Percentiles rank a stretch among this genome's conserved stretches.
These are phyloP conservation scores for Prunella fulvescens DNA, from an alignment of 2,113 vertebrate genomes.

Conservation along the genomic window DNA sequence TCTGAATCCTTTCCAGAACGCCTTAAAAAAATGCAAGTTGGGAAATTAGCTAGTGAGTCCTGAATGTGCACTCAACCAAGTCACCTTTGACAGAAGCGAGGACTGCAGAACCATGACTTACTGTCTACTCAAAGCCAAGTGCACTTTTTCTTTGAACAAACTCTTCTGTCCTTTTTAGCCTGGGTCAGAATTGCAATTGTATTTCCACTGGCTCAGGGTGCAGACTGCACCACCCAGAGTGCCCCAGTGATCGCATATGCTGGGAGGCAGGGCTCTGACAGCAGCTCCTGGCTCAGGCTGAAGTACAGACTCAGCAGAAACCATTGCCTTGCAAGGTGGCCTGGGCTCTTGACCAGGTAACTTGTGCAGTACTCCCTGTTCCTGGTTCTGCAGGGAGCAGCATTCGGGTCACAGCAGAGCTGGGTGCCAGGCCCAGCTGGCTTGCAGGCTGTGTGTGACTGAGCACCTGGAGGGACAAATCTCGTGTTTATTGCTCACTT, in stretches of 20 bases:
- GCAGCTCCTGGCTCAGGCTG: neutral
- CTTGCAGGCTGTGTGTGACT: neutral
- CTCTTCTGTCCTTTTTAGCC: neutral
- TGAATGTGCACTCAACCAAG: neutral
- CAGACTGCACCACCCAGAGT: rapidly evolving
- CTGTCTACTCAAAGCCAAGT: neutral
- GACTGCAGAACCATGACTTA: neutral
- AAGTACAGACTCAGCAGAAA: neutral
- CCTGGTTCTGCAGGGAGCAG: neutral
- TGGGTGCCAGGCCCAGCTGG: neutral
- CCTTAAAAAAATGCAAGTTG: neutral
- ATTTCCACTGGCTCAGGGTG: neutral
- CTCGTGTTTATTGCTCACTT: neutral
- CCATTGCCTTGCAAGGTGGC: neutral
- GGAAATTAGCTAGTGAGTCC: neutral
- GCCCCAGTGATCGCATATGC: neutral
- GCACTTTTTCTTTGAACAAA: neutral
- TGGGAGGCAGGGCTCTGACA: neutral
- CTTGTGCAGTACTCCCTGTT: neutral
- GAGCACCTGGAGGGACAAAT: neutral
- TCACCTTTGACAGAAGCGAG: neutral
- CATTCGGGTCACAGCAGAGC: neutral
- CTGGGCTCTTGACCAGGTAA: neutral
- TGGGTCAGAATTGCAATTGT: neutral
- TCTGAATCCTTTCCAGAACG: neutral